These are phyloP conservation scores for Drosophila tsacasi DNA, from an alignment of 1,140 invertebrate genomes.

Conservation along the genomic window DNA sequence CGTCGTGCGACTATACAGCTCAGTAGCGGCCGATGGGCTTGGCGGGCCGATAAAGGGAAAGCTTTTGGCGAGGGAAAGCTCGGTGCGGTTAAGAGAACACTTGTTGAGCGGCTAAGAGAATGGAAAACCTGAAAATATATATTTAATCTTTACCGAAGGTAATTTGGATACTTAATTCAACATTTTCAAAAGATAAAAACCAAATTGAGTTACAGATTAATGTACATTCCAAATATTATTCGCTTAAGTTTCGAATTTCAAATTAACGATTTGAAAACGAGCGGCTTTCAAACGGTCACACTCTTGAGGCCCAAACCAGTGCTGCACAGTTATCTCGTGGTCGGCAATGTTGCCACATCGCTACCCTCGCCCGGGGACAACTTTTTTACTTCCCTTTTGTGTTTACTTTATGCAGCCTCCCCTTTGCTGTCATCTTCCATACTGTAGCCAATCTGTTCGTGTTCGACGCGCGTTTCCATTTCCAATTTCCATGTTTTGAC, in stretches of 20 bases:
- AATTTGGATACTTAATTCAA: too few species aligned
- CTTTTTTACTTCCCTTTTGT: conserved; percentile 20
- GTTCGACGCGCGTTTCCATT: conserved; percentile 19
- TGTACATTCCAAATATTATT: not conserved
- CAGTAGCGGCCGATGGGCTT: not conserved
- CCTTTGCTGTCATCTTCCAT: conserved; percentile 3
- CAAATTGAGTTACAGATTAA: not conserved
- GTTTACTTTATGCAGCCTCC: conserved; percentile 26
- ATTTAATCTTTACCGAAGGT: not conserved
- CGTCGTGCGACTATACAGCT: conserved; percentile 15
- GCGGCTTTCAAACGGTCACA: not conserved
- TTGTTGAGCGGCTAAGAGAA: conserved; percentile 24
- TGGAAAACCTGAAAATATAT: not conserved
- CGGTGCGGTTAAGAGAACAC: conserved; percentile 9
- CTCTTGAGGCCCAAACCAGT: not conserved
- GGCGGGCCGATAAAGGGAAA: conserved; percentile 18
- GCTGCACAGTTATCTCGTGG: too few species aligned
- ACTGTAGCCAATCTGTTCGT: not conserved
- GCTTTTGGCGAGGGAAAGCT: conserved; percentile 31
- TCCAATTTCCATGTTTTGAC: conserved; percentile 51
- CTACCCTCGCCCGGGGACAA: not conserved
- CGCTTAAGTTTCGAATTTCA: not conserved
- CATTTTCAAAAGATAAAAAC: not conserved
- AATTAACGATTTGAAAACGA: not conserved
- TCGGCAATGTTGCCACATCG: conserved; percentile 8